Percentiles rank a stretch among this genome's conserved stretches.
phyloP scores from a whole-genome alignment of 2,113 vertebrate species.

The Macroglossus sobrinus region DNA sequence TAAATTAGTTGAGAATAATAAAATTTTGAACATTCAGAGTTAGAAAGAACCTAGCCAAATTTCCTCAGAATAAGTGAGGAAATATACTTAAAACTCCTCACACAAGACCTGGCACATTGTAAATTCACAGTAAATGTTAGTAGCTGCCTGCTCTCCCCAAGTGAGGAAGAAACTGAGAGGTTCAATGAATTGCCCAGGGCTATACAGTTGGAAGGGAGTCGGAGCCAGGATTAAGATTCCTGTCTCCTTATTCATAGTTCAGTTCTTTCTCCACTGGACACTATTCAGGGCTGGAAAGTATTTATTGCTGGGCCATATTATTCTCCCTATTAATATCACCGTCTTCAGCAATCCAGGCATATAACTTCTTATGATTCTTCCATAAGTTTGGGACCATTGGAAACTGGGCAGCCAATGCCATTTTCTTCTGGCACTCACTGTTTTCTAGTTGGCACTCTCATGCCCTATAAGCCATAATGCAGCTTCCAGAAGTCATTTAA shows the following conservation, averaged over 20 bases:
- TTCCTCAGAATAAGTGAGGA: conserved; percentile 41
- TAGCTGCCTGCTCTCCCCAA: neutral
- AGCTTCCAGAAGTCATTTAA: neutral
- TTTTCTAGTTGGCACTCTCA: neutral
- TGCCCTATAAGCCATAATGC: neutral
- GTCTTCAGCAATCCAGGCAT: neutral
- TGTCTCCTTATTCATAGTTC: neutral
- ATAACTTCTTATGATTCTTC: neutral
- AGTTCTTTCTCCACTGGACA: neutral
- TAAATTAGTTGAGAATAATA: conserved; percentile 66
- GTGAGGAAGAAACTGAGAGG: conserved; percentile 12
- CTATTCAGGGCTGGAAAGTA: neutral
- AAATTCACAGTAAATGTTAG: conserved; percentile 35
- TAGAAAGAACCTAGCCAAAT: conserved; percentile 51
- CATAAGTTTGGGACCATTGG: neutral
- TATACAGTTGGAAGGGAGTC: neutral
- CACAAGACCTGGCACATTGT: conserved; percentile 45
- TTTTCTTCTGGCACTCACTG: neutral
- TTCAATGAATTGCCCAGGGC: neutral
- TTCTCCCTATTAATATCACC: neutral
- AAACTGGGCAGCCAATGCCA: neutral
- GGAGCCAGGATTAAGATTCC: neutral
- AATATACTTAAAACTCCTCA: conserved; percentile 24
- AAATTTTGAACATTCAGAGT: conserved; percentile 49
- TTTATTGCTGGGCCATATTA: neutral